Evolutionary conservation across 2,113 vertebrate genomes (phyloP), one percentile per base, ranked within the genome.

Genomic region (Lampris incognitus): DNA sequence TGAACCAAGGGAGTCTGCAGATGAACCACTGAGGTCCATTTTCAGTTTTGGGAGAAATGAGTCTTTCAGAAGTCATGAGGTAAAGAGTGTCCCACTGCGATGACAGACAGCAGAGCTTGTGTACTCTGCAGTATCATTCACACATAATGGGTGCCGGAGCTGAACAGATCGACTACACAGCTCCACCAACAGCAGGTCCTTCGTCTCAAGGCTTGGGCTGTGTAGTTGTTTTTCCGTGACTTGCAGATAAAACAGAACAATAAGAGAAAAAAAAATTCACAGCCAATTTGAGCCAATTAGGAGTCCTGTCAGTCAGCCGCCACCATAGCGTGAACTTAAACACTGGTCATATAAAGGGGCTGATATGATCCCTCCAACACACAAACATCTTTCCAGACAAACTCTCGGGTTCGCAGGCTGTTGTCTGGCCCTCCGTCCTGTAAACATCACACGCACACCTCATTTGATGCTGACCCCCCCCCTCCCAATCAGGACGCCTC

Each of bases 271-370:
- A 36, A 37, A 24, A 40, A 62, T 36, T 36, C 49, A 41, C 6
- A 48, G 61, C 49, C 70, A 78, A 78, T 78, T 81, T 71, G 9
- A 71, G 59, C 44, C 67, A 74, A 71, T 81, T 36, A 10, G 44
- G 49, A 38, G 66, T 13, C 37, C 42, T 78, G 74, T 78, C 83
- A 81, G 68, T 85, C 81, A 83, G 10, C 8, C n/a, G 46, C 7
- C n/a, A 44, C 46, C 6, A 40, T 66, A 48, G 56, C 51, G 44
- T 57, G 79, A 76, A 73, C 73, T 66, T 61, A 11, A 66, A 49
- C 42, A 46, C 39, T 44, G 50, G 60, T 67, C 67, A 68, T 58
- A 44, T 52, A 52, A 69, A 24, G 57, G 4, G 59, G 62, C 56
- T 60, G 55, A 52, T 70, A 64, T 69, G 41, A 57, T 42, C 46